These are phyloP conservation scores for Zophobas atratus DNA, from an alignment of 1,140 invertebrate genomes.

Conservation along the genomic window DNA sequence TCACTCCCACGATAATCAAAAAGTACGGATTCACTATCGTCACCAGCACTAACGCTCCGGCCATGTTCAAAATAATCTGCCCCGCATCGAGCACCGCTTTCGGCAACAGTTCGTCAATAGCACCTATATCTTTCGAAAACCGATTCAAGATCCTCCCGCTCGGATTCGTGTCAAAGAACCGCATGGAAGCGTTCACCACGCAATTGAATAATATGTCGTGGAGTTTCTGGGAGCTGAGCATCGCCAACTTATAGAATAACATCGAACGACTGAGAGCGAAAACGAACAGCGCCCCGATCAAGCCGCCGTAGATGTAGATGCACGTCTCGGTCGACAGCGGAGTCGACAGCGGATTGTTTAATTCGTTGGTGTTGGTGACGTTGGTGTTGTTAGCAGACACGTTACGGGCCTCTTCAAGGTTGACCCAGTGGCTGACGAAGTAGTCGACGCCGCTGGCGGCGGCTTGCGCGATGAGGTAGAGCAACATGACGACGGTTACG, in stretches of 20 bases:
- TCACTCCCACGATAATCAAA: constrained; percentile 73
- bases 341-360: constrained; percentile 16
- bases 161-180: constrained; percentile 89
- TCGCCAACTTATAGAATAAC: constrained; percentile 77
- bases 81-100: constrained; percentile 78
- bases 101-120: constrained; percentile 79
- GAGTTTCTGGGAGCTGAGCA: constrained; percentile 76
- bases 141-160: constrained; percentile 72
- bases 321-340: constrained; percentile 62
- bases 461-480: constrained; percentile 79
- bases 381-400: neutral
- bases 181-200: constrained; percentile 77
- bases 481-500: constrained; percentile 72
- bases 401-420: constrained; percentile 61
- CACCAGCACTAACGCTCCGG: constrained; percentile 72
- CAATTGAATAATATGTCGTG: constrained; percentile 80
- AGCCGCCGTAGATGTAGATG: constrained; percentile 71
- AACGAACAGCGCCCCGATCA: constrained; percentile 70
- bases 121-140: constrained; percentile 71
- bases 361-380: neutral
- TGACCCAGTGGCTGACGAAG: constrained; percentile 85
- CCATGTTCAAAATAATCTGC: constrained; percentile 70
- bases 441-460: constrained; percentile 82
- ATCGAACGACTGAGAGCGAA: constrained; percentile 70
- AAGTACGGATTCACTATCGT: constrained; percentile 76